These are phyloP conservation scores for Albula goreensis DNA, from an alignment of 2,113 vertebrate species.

Conservation along the genomic window DNA sequence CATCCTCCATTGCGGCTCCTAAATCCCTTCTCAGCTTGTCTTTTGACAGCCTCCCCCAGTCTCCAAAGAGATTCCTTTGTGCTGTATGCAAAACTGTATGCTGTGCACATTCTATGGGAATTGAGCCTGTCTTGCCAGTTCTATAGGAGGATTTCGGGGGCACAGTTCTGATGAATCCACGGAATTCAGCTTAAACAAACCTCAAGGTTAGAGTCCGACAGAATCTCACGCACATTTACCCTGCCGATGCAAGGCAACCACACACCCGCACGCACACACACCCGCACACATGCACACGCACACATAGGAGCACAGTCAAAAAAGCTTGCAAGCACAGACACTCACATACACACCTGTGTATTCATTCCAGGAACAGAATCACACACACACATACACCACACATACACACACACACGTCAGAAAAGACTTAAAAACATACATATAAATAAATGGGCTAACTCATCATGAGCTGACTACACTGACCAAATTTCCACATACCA, in stretches of 20 bases:
- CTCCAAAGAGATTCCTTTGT: constrained; percentile 74
- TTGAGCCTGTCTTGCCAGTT: constrained; percentile 54
- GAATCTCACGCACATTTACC: constrained; percentile 57
- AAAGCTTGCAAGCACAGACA: not conserved
- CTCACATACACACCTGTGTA: not conserved
- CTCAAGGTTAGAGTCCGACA: constrained; percentile 66
- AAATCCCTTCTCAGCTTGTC: constrained; percentile 69
- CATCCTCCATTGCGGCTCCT: constrained; percentile 52
- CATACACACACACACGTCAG: not conserved
- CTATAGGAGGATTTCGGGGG: constrained; percentile 74
- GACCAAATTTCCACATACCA: not conserved
- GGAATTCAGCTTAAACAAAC: constrained; percentile 77
- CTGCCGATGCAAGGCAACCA: constrained; percentile 34
- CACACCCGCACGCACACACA: not conserved
- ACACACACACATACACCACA: not conserved
- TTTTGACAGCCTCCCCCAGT: constrained; percentile 68
- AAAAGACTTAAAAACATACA: not conserved
- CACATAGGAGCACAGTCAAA: not conserved
- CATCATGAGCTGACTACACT: not conserved
- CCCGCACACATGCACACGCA: constrained; percentile 20
- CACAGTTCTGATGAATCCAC: constrained; percentile 67
- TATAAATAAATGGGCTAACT: too few relatives aligned
- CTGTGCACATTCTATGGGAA: constrained; percentile 66
- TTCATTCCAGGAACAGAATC: not conserved
- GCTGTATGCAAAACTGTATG: constrained; percentile 71